A percentile compares a stretch with the other conserved stretches of the same genome.
These are phyloP conservation scores for Siderastrea radians DNA, from an alignment of 92 coral and sea anemone genomes.

Conservation along the genomic window DNA sequence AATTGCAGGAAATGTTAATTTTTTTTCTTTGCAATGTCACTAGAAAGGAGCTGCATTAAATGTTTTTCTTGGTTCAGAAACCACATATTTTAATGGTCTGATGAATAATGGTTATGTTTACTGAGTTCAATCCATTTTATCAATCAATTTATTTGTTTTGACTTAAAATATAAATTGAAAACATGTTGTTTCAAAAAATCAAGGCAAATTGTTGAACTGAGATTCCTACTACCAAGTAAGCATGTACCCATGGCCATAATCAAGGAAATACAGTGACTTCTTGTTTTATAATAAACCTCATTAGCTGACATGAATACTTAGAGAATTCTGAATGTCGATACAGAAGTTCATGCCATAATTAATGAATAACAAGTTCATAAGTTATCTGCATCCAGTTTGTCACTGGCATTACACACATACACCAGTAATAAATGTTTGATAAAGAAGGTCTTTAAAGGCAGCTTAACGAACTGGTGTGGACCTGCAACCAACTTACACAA, in stretches of 20 bases:
- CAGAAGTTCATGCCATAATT: too few relatives aligned
- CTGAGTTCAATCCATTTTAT: constrained; percentile 18
- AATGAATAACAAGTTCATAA: too few relatives aligned
- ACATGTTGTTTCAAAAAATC: not conserved
- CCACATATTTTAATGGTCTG: not conserved
- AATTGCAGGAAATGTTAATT: too few relatives aligned
- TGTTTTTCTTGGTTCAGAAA: constrained; percentile 1
- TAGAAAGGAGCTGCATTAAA: not conserved
- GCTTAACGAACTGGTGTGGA: too few relatives aligned
- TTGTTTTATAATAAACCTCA: too few relatives aligned
- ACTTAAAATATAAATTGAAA: not conserved
- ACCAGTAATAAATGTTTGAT: too few relatives aligned
- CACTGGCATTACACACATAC: too few relatives aligned
- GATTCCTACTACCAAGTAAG: not conserved
- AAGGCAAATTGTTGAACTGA: not conserved
- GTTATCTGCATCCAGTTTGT: too few relatives aligned
- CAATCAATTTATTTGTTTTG: constrained; percentile 26
- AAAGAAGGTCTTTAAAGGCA: too few relatives aligned
- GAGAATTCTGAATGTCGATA: too few relatives aligned
- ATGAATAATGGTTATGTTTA: constrained; percentile 7
- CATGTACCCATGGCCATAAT: not conserved
- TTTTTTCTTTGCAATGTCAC: not conserved
- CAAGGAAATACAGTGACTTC: not conserved
- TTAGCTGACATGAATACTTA: too few relatives aligned
- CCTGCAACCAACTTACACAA: too few relatives aligned